These are phyloP conservation scores for Furcula furcula DNA, from an alignment of 2,888 invertebrate species.

Conservation along the genomic window DNA sequence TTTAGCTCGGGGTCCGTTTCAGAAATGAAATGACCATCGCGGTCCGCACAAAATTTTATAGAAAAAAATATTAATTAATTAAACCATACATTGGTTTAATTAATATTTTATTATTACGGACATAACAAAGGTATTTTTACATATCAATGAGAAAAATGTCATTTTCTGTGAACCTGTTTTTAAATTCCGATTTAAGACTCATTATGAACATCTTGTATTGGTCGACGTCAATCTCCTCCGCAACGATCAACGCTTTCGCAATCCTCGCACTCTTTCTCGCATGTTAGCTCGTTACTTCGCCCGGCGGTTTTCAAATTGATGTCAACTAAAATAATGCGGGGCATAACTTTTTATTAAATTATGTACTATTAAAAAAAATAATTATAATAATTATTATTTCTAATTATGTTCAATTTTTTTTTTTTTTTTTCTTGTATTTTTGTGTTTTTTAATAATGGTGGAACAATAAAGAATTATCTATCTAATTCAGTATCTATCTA, in stretches of 20 bases:
- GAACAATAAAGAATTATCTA: no score
- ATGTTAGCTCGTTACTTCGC: no score
- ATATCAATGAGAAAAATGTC: no score
- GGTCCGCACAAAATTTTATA: no score
- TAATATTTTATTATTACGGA: not conserved
- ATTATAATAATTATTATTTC: no score
- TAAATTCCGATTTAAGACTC: conserved; percentile 8
- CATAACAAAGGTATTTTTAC: not conserved
- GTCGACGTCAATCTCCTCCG: conserved; percentile 15
- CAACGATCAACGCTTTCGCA: not conserved
- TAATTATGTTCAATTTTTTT: no score
- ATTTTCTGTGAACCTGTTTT: conserved; percentile 19
- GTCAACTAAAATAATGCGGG: no score
- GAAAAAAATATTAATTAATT: not conserved
- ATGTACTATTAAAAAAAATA: no score
- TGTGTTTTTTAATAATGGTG: no score
- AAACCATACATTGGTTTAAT: not conserved
- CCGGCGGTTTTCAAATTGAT: no score
- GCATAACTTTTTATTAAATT: not conserved
- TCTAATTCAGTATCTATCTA: no score
- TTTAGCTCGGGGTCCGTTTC: conserved; percentile 5
- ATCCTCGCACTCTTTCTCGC: not conserved
- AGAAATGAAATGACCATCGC: not conserved
- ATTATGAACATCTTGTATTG: conserved; percentile 19
- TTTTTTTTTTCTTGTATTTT: no score